phyloP scores from a whole-genome alignment of 2,113 vertebrate genomes.

The Caranx melampygus region DNA sequence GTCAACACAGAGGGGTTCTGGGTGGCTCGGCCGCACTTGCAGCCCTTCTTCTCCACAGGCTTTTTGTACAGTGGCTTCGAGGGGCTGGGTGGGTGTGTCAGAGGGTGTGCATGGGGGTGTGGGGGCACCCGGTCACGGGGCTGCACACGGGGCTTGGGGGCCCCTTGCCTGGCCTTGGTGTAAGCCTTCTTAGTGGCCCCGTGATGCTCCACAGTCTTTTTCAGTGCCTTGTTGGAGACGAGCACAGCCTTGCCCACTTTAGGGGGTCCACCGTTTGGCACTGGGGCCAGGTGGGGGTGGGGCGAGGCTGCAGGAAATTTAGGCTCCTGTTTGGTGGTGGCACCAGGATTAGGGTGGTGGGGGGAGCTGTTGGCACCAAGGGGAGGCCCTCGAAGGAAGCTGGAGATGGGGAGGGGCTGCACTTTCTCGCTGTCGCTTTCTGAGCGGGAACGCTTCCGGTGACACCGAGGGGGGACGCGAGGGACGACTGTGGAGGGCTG shows the following conservation, averaged over 20 bases:
- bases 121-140: conserved; percentile 91
- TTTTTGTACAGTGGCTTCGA: conserved; percentile 99
- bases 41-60: conserved; percentile 98
- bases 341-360: conserved; percentile 84
- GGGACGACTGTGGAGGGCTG: conserved; percentile 88
- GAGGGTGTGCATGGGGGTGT: conserved; percentile 86
- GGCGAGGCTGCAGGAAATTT: conserved; percentile 81
- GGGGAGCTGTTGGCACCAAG: conserved; percentile 85
- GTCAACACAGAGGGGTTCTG: conserved; percentile 99
- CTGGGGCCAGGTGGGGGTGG: conserved; percentile 89
- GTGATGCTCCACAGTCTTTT: conserved; percentile 95
- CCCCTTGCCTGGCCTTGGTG: conserved; percentile 92
- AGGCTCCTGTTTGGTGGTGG: conserved; percentile 89
- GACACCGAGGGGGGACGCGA: conserved; percentile 87
- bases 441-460: conserved; percentile 95
- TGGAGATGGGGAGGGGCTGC: conserved; percentile 95
- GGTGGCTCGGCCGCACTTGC: conserved; percentile 98
- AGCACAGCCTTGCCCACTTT: conserved; percentile 95
- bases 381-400: conserved; percentile 89
- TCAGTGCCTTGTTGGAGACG: conserved; percentile 91
- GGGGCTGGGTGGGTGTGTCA: conserved; percentile 89
- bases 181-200: conserved; percentile 94
- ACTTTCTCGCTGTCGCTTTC: conserved; percentile 98
- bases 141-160: conserved; percentile 94
- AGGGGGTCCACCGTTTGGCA: conserved; percentile 93